These are phyloP conservation scores for Pantherophis guttatus DNA, from an alignment of 2,113 vertebrate species.

Conservation along the genomic window DNA sequence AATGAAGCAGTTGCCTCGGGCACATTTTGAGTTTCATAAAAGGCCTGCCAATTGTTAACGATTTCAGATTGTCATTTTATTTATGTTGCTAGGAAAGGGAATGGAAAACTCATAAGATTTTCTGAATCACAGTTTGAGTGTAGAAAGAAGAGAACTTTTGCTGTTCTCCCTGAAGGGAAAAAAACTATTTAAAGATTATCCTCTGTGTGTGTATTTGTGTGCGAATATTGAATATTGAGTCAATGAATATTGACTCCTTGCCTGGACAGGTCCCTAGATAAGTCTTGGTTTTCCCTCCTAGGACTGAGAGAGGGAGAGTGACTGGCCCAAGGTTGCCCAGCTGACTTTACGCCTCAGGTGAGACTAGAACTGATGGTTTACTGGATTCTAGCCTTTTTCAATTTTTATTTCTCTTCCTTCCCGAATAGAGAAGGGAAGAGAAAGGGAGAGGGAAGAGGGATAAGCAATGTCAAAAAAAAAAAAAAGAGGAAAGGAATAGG, in stretches of 20 bases:
- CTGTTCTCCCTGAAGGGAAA: not conserved
- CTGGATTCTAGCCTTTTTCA: not conserved
- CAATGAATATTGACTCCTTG: not conserved
- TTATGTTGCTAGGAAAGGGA: not conserved
- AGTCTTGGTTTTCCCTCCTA: not conserved
- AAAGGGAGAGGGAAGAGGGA: not conserved
- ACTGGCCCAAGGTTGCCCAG: not conserved
- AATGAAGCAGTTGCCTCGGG: not conserved
- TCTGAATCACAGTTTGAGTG: not conserved
- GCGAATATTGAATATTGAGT: not conserved
- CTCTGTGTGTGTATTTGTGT: not conserved
- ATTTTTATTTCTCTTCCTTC: not conserved
- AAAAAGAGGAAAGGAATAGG: not conserved
- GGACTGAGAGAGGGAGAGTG: not conserved
- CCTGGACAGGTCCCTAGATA: not conserved
- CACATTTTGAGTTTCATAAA: not conserved
- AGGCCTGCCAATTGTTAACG: not conserved
- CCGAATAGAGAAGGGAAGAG: not conserved
- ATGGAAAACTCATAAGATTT: not conserved
- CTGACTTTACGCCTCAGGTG: not conserved
- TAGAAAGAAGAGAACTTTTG: not conserved
- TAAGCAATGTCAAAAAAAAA: not conserved
- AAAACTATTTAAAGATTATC: not conserved
- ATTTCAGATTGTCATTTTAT: not conserved
- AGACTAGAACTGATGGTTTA: not conserved